Percentiles rank a stretch among this genome's conserved stretches.
These are phyloP conservation scores for Drosophila colorata DNA, from an alignment of 2,888 invertebrate genomes.

Conservation along the genomic window DNA sequence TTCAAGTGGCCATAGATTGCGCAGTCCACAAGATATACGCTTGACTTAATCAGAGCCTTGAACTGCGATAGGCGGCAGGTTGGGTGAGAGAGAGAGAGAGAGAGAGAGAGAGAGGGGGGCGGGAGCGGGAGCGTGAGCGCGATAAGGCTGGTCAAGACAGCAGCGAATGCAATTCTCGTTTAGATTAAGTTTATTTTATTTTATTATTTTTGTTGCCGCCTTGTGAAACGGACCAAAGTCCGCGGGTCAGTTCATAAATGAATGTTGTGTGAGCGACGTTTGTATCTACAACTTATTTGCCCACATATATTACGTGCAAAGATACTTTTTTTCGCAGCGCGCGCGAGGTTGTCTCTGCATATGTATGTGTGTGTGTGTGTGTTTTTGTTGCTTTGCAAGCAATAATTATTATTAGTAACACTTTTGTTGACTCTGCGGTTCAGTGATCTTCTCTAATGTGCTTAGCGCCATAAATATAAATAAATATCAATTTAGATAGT, in stretches of 20 bases:
- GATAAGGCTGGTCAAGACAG: constrained; percentile 30
- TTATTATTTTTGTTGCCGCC: constrained; percentile 9
- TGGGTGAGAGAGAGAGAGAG: no score
- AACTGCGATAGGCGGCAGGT: no score
- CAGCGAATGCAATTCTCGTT: constrained; percentile 24
- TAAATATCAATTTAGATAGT: constrained; percentile 11
- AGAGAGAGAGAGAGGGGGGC: no score
- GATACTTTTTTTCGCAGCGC: constrained; percentile 21
- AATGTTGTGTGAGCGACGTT: background rate
- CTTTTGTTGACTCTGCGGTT: constrained; percentile 31
- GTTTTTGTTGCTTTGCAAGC: constrained; percentile 35
- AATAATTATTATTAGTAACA: constrained; percentile 31
- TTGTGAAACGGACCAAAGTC: constrained; percentile 50
- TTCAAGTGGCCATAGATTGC: constrained; percentile 7
- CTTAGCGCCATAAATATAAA: background rate
- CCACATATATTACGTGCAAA: constrained; percentile 42
- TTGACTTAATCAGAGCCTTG: constrained; percentile 2
- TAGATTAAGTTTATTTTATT: constrained; percentile 29
- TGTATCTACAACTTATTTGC: constrained; percentile 30
- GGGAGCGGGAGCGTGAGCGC: background rate
- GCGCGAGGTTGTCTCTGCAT: background rate
- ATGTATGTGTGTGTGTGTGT: constrained; percentile 4
- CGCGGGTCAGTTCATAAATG: constrained; percentile 20
- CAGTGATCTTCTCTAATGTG: constrained; percentile 32
- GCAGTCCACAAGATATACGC: background rate